Evolutionary conservation across 2,113 vertebrate genomes (phyloP).

Genomic region (Peucedramus taeniatus): DNA sequence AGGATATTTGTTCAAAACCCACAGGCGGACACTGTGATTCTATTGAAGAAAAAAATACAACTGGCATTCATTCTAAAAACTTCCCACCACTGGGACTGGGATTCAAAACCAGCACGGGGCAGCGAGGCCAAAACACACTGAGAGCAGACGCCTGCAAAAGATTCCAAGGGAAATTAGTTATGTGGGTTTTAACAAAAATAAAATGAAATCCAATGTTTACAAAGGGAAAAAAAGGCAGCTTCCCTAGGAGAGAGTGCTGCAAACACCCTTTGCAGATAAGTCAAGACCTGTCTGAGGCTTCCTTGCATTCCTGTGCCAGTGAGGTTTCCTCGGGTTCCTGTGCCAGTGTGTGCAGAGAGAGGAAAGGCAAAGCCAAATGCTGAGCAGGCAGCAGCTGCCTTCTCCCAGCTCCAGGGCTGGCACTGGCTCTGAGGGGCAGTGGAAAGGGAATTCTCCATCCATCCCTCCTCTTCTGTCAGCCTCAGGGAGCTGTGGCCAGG

Average conservation of each 20-base stretch:
- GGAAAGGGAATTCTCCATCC: not conserved
- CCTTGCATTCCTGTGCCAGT: not conserved
- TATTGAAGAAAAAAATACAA: constrained; percentile 40
- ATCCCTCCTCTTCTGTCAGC: not conserved
- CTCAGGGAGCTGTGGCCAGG: not conserved
- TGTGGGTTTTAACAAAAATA: constrained; percentile 47
- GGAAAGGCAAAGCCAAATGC: not conserved
- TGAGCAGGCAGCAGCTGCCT: not conserved
- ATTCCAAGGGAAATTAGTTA: constrained; percentile 45
- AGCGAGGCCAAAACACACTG: constrained; percentile 62
- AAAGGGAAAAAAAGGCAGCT: not conserved
- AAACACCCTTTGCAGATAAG: not conserved
- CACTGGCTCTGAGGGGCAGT: not conserved
- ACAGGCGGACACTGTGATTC: constrained; percentile 27
- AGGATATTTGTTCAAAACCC: constrained; percentile 47
- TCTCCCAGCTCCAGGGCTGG: rapidly evolving
- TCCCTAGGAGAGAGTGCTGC: not conserved
- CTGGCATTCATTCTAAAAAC: constrained; percentile 56
- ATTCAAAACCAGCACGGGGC: constrained; percentile 48
- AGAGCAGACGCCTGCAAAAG: constrained; percentile 48
- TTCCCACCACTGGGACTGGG: constrained; percentile 56
- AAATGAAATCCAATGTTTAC: constrained; percentile 17
- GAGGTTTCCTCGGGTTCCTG: not conserved
- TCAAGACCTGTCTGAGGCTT: not conserved
- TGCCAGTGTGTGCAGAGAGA: not conserved